These are phyloP conservation scores for Semotilus atromaculatus DNA, from an alignment of 2,797 vertebrate genomes.

Conservation along the genomic window DNA sequence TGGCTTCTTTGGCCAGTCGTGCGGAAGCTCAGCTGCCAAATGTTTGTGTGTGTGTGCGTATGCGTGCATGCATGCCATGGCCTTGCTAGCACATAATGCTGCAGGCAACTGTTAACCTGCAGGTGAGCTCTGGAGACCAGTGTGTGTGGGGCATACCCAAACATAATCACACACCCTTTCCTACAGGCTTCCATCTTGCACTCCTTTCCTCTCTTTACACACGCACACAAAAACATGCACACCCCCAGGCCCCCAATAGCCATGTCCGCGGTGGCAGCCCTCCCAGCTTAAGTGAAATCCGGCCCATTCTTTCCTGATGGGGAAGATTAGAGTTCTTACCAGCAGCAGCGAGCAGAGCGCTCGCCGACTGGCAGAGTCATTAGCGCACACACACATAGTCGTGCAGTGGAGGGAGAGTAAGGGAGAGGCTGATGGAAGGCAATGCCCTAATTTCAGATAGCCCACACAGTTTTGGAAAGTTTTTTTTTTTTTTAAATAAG, in stretches of 20 bases:
- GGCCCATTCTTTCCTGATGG: slow-evolving; percentile 60
- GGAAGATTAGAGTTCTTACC: slow-evolving; percentile 63
- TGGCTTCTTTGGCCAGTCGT: slow-evolving; percentile 49
- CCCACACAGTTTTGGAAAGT: slow-evolving; percentile 9
- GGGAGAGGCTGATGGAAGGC: slow-evolving; percentile 22
- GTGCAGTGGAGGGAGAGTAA: slow-evolving; percentile 18
- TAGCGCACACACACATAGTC: slow-evolving; percentile 47
- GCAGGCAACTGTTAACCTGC: slow-evolving; percentile 65
- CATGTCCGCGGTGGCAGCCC: slow-evolving; percentile 51
- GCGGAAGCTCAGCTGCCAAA: slow-evolving; percentile 54
- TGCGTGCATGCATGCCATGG: slow-evolving; percentile 55
- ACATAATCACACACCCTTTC: slow-evolving; percentile 32
- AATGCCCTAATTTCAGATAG: slow-evolving; percentile 38
- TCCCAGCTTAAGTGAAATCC: slow-evolving; percentile 62
- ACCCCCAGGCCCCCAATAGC: slow-evolving; percentile 48
- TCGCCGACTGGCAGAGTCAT: slow-evolving; percentile 60
- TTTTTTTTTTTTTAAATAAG: slow-evolving; percentile 1
- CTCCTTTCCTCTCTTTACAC: slow-evolving; percentile 17
- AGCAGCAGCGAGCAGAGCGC: slow-evolving; percentile 56
- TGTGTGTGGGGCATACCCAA: slow-evolving; percentile 41
- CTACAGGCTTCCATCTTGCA: slow-evolving; percentile 35
- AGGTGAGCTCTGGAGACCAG: slow-evolving; percentile 54
- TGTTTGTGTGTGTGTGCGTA: slow-evolving; percentile 57
- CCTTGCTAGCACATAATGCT: slow-evolving; percentile 59
- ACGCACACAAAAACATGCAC: slow-evolving; percentile 47